A percentile compares a stretch with the other conserved stretches of the same genome.
phyloP scores from a whole-genome alignment of 2,888 invertebrate genomes.

The Stenoptilia bipunctidactyla region DNA sequence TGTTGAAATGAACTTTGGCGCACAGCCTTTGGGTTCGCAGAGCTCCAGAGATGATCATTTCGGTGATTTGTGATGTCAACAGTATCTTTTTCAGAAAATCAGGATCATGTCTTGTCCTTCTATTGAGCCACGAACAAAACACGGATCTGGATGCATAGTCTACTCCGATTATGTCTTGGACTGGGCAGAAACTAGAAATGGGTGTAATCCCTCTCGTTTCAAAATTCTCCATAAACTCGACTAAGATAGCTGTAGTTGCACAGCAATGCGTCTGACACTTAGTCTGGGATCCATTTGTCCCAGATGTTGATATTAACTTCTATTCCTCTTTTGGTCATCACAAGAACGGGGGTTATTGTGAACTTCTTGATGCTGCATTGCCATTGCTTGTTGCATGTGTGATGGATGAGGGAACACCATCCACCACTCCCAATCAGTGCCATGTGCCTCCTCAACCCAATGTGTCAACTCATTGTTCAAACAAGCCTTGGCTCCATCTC shows the following conservation, averaged over 20 bases:
- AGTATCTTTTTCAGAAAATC: not conserved
- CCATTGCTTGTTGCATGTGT: too few species aligned
- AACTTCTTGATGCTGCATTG: too few species aligned
- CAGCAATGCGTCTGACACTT: conserved; percentile 1
- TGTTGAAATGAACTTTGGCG: conserved; percentile 17
- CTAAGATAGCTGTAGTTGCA: not conserved
- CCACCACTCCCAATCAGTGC: too few species aligned
- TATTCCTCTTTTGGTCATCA: too few species aligned
- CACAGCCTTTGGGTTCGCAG: conserved; percentile 15
- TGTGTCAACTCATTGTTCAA: too few species aligned
- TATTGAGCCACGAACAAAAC: not conserved
- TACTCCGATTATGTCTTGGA: not conserved
- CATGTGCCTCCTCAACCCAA: too few species aligned
- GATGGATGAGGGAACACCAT: too few species aligned
- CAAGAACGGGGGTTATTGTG: too few species aligned
- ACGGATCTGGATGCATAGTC: not conserved
- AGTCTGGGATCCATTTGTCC: conserved; percentile 1
- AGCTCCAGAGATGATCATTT: conserved; percentile 14
- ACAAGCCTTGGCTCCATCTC: too few species aligned
- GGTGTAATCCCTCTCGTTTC: not conserved
- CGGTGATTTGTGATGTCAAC: conserved; percentile 11
- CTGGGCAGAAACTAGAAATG: conserved; percentile 1
- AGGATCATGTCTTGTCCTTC: not conserved
- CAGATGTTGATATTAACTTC: too few species aligned
- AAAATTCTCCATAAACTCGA: conserved; percentile 1